Percentiles rank a stretch among this genome's conserved stretches.
Conservation (phyloP, 1,140 invertebrate species). For the Tetramorium simillimum region DNA sequence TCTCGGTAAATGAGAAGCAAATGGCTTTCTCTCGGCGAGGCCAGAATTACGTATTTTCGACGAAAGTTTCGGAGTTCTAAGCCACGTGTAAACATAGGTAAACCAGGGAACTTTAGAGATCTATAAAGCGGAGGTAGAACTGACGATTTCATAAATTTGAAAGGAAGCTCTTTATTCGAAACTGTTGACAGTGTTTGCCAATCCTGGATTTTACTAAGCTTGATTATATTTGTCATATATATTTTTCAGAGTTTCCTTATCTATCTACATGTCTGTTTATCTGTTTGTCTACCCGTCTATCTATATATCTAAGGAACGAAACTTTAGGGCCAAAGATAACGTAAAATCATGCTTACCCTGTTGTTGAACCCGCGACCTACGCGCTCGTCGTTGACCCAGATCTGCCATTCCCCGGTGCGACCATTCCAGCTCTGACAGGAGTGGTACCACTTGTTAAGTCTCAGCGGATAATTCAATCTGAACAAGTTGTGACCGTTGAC, state of each 20-base stretch:
- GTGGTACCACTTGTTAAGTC: slow-evolving; percentile 93
- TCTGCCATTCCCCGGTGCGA: slow-evolving; percentile 94
- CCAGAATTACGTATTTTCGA: slow-evolving; percentile 9
- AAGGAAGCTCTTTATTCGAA: not conserved
- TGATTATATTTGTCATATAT: not conserved
- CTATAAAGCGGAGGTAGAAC: too few relatives aligned
- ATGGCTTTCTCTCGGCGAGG: not conserved
- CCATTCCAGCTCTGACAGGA: slow-evolving; percentile 94
- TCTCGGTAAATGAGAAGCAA: slow-evolving; percentile 21
- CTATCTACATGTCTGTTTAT: not conserved
- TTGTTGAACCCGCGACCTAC: slow-evolving; percentile 94
- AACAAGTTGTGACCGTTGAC: slow-evolving; percentile 93
- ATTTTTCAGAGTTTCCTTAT: not conserved
- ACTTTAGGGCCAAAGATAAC: not conserved
- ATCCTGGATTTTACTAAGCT: not conserved
- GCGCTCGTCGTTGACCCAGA: slow-evolving; percentile 93
- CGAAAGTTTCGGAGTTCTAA: not conserved
- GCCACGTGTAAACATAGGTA: not conserved
- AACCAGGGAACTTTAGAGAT: not conserved
- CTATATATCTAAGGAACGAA: not conserved
- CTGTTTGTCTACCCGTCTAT: not conserved
- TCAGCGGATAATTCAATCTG: slow-evolving; percentile 92
- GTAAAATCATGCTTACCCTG: slow-evolving; percentile 87
- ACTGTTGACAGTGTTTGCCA: not conserved
- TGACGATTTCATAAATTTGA: not conserved